phyloP scores from a whole-genome alignment of 2,888 invertebrate genomes.

The Drosophila atroscutellata region DNA sequence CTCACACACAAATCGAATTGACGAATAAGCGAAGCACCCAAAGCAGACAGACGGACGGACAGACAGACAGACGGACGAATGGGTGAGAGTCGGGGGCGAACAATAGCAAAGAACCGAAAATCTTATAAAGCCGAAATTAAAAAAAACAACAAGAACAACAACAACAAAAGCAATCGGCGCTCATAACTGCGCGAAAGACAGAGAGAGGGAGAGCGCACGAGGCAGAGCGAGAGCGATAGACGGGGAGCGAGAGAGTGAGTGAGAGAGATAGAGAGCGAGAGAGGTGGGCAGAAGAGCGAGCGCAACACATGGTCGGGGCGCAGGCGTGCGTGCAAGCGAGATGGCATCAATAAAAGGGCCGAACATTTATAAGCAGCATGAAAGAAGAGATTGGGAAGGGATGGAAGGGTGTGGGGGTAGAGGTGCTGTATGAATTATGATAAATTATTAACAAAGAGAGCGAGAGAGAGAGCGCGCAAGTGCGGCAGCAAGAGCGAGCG shows the following conservation, averaged over 20 bases:
- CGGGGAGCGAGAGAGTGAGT: slow-evolving; percentile 36
- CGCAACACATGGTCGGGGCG: slow-evolving; percentile 55
- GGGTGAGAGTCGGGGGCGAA: slow-evolving; percentile 30
- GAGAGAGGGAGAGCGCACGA: slow-evolving; percentile 20
- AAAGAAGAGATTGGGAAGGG: background rate
- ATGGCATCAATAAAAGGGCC: slow-evolving; percentile 58
- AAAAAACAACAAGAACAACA: slow-evolving; percentile 44
- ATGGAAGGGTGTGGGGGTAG: background rate
- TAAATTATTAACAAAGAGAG: slow-evolving; percentile 80
- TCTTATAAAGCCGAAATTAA: slow-evolving; percentile 81
- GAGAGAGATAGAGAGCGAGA: slow-evolving; percentile 29
- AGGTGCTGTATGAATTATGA: slow-evolving; percentile 82
- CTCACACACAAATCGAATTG: slow-evolving; percentile 50
- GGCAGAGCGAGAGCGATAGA: slow-evolving; percentile 49
- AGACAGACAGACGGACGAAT: slow-evolving; percentile 21
- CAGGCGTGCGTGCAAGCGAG: slow-evolving; percentile 61
- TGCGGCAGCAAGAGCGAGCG: slow-evolving; percentile 52
- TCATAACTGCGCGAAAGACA: slow-evolving; percentile 70
- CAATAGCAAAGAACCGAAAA: slow-evolving; percentile 71
- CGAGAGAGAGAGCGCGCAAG: background rate
- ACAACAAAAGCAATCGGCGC: slow-evolving; percentile 55
- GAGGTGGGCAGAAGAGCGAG: slow-evolving; percentile 43
- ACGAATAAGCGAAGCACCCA: slow-evolving; percentile 80
- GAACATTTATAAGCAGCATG: slow-evolving; percentile 39
- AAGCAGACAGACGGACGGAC: slow-evolving; percentile 32